Conservation (phyloP, 2,113 vertebrate genomes). For the Sceloporus tristichus region DNA sequence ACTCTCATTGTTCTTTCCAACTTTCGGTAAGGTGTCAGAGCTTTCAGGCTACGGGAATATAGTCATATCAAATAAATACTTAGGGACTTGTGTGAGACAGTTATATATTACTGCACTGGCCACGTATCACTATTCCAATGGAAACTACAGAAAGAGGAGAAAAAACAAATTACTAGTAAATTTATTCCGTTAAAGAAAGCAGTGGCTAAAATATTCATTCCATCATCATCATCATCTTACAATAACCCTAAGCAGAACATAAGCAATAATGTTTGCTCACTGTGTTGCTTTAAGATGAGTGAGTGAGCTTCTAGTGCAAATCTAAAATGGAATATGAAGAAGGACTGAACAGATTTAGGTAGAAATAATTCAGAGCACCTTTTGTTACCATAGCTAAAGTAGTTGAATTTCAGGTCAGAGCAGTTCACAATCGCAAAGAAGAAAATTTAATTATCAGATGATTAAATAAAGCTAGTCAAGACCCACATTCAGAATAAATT, state of each 20-base stretch:
- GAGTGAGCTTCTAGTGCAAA: neutral
- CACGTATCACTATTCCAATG: neutral
- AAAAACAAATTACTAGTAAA: neutral
- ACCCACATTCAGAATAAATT: too few relatives aligned
- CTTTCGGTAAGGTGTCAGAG: neutral
- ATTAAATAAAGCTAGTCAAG: neutral
- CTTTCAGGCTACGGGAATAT: neutral
- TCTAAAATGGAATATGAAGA: neutral
- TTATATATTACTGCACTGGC: constrained; percentile 10
- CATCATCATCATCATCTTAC: neutral
- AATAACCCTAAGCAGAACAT: neutral
- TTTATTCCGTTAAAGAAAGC: neutral
- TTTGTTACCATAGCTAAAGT: neutral
- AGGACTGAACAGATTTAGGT: neutral
- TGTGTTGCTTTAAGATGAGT: neutral
- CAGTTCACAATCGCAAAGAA: neutral
- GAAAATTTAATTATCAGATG: neutral
- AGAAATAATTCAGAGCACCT: neutral
- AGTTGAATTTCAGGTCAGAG: neutral
- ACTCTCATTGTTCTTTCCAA: neutral
- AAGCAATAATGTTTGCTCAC: neutral
- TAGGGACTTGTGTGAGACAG: neutral
- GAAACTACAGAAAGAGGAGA: neutral
- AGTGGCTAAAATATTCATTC: neutral
- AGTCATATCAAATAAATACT: too few relatives aligned